Evolutionary conservation across 2,797 vertebrate species (phyloP).

Genomic region (Morelia viridis): DNA sequence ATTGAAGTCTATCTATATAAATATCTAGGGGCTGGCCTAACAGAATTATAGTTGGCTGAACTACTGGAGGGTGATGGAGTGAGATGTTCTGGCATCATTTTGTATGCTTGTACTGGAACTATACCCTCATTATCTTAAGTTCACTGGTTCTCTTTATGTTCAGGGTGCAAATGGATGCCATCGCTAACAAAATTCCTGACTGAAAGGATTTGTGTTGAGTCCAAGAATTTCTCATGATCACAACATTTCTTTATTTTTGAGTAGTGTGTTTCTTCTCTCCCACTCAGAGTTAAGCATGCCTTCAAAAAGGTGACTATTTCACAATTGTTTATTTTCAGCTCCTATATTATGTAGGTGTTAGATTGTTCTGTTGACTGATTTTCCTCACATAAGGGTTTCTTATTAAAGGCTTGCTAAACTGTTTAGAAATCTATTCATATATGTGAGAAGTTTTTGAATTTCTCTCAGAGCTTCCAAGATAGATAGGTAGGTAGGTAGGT

Average conservation of each 20-base stretch:
- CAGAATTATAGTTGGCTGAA: background rate
- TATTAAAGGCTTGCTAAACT: slow-evolving; percentile 30
- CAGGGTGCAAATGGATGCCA: background rate
- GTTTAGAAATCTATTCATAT: slow-evolving; percentile 5
- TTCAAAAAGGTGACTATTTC: background rate
- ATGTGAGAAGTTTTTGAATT: background rate
- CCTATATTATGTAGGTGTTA: background rate
- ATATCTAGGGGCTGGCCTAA: background rate
- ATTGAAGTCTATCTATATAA: background rate
- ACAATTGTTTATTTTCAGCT: background rate
- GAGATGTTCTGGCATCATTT: background rate
- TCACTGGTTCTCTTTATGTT: background rate
- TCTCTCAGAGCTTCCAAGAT: background rate
- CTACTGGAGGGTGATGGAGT: background rate
- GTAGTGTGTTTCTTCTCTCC: background rate
- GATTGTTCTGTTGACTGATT: background rate
- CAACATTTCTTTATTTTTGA: background rate
- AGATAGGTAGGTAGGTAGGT: too few relatives aligned
- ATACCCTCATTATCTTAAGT: background rate
- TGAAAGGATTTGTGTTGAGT: background rate
- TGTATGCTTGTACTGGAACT: background rate
- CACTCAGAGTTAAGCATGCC: background rate
- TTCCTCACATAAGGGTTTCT: background rate
- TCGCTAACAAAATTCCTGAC: background rate
- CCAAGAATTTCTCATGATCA: background rate